Evolutionary conservation across 2,888 invertebrate genomes (phyloP).

Genomic region (Drosophila stalkeri): DNA sequence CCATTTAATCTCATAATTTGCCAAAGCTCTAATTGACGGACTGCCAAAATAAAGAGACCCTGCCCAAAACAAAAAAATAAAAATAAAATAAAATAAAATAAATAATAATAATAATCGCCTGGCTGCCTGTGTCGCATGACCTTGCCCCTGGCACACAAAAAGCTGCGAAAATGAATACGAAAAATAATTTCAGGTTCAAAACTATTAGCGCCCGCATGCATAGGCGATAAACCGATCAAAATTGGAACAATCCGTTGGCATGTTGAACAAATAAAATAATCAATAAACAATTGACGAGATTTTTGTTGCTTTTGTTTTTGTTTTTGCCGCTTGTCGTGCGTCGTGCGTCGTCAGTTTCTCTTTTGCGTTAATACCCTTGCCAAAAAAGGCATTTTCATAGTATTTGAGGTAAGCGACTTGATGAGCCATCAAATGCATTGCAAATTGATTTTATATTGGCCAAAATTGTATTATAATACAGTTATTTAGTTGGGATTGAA

Average conservation of each 20-base stretch:
- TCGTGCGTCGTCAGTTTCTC: slow-evolving; percentile 36
- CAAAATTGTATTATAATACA: not conserved
- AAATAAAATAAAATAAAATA: not conserved
- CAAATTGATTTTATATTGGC: not conserved
- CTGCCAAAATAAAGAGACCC: slow-evolving; percentile 42
- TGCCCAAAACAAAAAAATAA: no score
- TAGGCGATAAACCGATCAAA: slow-evolving; percentile 74
- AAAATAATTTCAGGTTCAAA: slow-evolving; percentile 65
- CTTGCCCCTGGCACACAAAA: slow-evolving; percentile 71
- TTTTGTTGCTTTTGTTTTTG: slow-evolving; percentile 21
- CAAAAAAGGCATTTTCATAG: not conserved
- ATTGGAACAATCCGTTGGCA: slow-evolving; percentile 68
- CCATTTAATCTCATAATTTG: slow-evolving; percentile 46
- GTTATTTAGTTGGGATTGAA: not conserved
- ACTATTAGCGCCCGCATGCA: slow-evolving; percentile 71
- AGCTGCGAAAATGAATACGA: slow-evolving; percentile 1
- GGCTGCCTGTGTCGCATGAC: slow-evolving; percentile 5
- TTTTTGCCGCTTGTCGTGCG: slow-evolving; percentile 11
- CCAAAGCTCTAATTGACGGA: slow-evolving; percentile 45
- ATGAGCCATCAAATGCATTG: not conserved
- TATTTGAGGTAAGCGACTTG: not conserved
- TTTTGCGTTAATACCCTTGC: slow-evolving; percentile 10
- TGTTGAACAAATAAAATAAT: slow-evolving; percentile 55
- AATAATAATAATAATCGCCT: not conserved
- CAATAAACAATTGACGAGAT: slow-evolving; percentile 46